Base-by-base conservation (phyloP, 2,888 invertebrate species). In the Chrysomela aeneicollis region DNA sequence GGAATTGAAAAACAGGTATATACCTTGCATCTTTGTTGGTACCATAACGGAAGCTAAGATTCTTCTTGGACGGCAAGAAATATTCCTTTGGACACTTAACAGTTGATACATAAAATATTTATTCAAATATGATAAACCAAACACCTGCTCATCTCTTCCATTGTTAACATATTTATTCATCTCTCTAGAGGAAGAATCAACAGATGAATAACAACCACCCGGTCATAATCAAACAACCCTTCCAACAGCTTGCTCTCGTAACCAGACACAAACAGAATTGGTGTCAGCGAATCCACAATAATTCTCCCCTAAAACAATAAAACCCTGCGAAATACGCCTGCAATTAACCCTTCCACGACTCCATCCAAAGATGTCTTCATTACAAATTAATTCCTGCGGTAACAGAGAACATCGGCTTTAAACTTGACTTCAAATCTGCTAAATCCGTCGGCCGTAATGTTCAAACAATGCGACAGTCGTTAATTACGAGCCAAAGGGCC, bases 401-500 rank as follows among this genome's bases (percentile, higher is more conserved):
- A 69, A 61, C 67, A n/a, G 57, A 55, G 61, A n/a, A 67, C 67
- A 71, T 65, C 67, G 51, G 67, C 68, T 69, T 67, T 67, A 66
- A 69, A 66, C 60, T 17, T 15, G 51, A 59, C 58, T 61, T 66
- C 49, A 67, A 72, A 73, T 72, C 72, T 73, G 72, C 70, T 71
- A 58, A 54, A 68, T 64, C 69, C 55, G 63, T 66, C 54, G 63
- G 63, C n/a, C 50, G 61, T 59, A 64, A 63, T 63, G 66, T 69
- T 73, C 73, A 73, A 72, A 74, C 74, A 74, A 76, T 74, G 69
- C 67, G 75, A 76, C 75, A 74, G 70, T 75, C 71, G 74, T 73
- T 77, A 77, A 77, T 77, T 77, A 74, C 66, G 60, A 66, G 69
- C 69, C 60, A 70, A 71, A 73, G 70, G 66, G 70, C 70, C 66